Evolutionary conservation across 2,797 vertebrate genomes (phyloP).

Genomic region (Sebastes ruberrimus): DNA sequence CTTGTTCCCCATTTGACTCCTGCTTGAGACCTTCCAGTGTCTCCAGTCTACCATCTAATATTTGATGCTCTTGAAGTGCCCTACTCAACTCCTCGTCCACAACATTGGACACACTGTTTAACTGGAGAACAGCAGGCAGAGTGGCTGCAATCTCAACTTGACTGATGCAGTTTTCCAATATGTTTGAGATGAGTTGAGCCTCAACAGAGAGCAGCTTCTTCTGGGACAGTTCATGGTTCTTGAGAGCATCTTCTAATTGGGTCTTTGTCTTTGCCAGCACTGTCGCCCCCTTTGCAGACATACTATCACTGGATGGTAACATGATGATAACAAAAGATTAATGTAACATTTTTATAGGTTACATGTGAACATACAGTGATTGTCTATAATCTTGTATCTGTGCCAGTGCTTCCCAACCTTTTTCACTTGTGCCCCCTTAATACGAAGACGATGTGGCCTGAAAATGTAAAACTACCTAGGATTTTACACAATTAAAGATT

Average conservation of each 20-base stretch:
- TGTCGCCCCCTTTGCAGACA: slow-evolving; percentile 34
- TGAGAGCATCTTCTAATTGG: slow-evolving; percentile 36
- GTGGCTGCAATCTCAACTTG: slow-evolving; percentile 80
- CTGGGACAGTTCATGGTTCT: slow-evolving; percentile 41
- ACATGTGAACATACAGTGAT: not conserved
- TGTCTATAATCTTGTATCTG: not conserved
- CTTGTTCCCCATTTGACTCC: not conserved
- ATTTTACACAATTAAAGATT: not conserved
- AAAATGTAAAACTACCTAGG: not conserved
- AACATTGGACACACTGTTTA: slow-evolving; percentile 23
- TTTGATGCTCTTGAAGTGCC: slow-evolving; percentile 70
- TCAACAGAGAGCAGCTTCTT: slow-evolving; percentile 76
- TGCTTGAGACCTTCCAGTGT: slow-evolving; percentile 20
- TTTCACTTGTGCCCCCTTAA: not conserved
- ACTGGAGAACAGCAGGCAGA: slow-evolving; percentile 63
- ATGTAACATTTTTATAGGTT: not conserved
- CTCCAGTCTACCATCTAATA: slow-evolving; percentile 63
- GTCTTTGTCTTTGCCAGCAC: not conserved
- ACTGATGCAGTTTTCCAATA: slow-evolving; percentile 83
- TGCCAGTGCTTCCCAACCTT: not conserved
- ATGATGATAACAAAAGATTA: not conserved
- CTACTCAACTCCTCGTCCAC: slow-evolving; percentile 55
- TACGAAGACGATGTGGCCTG: not conserved
- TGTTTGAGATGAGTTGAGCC: slow-evolving; percentile 76
- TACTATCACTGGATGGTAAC: slow-evolving; percentile 14